Evolutionary conservation across 2,888 invertebrate species (phyloP), one percentile per base, ranked within the genome.

Genomic region (Tenthredo notha): DNA sequence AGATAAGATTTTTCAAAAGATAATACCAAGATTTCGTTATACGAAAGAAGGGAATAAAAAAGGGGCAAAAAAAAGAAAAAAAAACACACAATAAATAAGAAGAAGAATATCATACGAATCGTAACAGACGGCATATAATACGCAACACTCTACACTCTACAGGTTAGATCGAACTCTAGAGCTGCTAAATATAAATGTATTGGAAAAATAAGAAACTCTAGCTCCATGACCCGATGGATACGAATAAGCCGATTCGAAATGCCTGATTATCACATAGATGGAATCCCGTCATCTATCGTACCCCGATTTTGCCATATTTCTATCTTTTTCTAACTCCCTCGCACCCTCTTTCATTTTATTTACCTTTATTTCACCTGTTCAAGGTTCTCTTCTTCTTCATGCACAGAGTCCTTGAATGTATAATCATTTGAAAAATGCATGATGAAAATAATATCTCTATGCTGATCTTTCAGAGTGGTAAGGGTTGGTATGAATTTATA

Each of bases 221-320:
- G 40, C 25, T 40, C 15, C 58, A 21, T 29, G 61, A 10, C 6
- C 25, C 54, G 7, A 77, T 29, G 61, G 29, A 61, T 37, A n/a
- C 80, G 33, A n/a, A 54, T n/a, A 61, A 80, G 80, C 61, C 40
- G 33, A 21, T 80, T 80, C 37, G 61, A 40, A 61, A 80, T 61
- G 15, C 50, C 80, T 80, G 40, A 80, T 80, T 80, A 80, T 80
- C 80, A 80, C 80, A 80, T 80, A 80, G 80, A 80, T 80, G 37
- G 80, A 80, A 61, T 80, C 80, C 80, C 40, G 40, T 80, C 21
- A 61, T 61, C 80, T 61, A 18, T 80, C 61, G 37, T 61, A 18
- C 40, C 58, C 61, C 21, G 40, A 61, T 58, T n/a, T 80, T 37
- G 21, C 40, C 50, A 37, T 61, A 54, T 7, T n/a, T n/a, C 2